Percentiles rank a stretch among this genome's conserved stretches.
Evolutionary conservation across 2,797 vertebrate species (phyloP).

Genomic region (Gambelia wislizenii): DNA sequence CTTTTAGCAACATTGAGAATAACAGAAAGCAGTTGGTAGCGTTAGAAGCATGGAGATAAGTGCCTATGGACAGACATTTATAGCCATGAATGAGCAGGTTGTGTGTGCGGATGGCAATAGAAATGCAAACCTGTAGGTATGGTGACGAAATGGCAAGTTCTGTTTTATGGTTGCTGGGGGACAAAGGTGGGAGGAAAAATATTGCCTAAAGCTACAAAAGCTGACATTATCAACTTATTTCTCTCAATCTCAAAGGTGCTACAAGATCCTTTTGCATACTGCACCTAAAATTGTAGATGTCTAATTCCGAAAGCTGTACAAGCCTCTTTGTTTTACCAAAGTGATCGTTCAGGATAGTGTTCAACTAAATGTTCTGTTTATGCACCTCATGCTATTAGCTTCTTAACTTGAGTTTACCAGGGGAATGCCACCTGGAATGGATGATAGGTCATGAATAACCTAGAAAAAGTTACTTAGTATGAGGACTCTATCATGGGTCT

Average conservation of each 20-base stretch:
- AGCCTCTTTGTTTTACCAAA: background rate
- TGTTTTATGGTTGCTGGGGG: no score
- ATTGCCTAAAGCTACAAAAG: no score
- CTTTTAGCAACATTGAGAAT: no score
- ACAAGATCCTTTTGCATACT: background rate
- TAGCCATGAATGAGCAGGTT: no score
- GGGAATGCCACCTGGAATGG: background rate
- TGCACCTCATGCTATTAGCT: background rate
- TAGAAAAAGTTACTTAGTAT: background rate
- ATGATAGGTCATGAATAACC: background rate
- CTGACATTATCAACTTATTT: no score
- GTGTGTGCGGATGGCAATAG: no score
- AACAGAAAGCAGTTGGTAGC: background rate
- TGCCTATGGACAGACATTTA: no score
- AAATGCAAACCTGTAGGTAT: no score
- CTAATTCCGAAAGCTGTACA: background rate
- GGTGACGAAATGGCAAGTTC: no score
- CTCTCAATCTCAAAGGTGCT: background rate
- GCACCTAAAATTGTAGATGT: background rate
- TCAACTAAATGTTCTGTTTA: background rate
- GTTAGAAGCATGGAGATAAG: no score
- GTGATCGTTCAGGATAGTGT: background rate
- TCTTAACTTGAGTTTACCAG: background rate
- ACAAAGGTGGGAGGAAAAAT: no score
- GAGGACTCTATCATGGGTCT: accelerated